These are phyloP conservation scores for Hypercompe scribonia DNA, from an alignment of 2,888 invertebrate genomes.

Conservation along the genomic window DNA sequence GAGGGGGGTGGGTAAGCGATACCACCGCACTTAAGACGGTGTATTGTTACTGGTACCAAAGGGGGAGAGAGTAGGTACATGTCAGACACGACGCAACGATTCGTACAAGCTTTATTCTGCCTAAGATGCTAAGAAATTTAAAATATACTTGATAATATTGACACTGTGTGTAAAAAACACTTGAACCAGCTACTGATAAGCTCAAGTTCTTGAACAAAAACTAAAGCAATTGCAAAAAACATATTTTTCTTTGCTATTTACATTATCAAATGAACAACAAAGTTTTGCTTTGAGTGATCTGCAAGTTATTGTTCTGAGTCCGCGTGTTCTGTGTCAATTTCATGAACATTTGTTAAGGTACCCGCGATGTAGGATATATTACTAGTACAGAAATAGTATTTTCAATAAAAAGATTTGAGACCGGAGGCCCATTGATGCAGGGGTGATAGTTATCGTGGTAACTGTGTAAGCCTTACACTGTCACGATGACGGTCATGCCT, in stretches of 20 bases:
- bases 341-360: neutral
- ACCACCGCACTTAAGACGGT: constrained; percentile 63
- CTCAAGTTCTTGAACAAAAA: too few relatives aligned
- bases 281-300: too few relatives aligned
- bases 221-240: neutral
- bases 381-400: too few relatives aligned
- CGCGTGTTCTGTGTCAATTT: too few relatives aligned
- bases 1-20: constrained; percentile 43
- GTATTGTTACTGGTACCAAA: constrained; percentile 54
- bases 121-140: constrained; percentile 7
- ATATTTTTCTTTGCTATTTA: neutral
- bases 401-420: neutral
- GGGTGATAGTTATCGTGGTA: too few relatives aligned
- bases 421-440: too few relatives aligned
- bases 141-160: neutral
- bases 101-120: constrained; percentile 22
- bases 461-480: too few relatives aligned
- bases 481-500: too few relatives aligned
- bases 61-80: constrained; percentile 32
- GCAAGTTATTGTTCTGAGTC: too few relatives aligned
- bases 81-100: constrained; percentile 36
- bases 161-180: neutral
- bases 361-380: too few relatives aligned
- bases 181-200: too few relatives aligned
- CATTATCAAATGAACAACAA: too few relatives aligned